Percentiles rank a stretch among this genome's conserved stretches.
phyloP scores from a whole-genome alignment of 2,113 vertebrate species.

The Camelus dromedarius region DNA sequence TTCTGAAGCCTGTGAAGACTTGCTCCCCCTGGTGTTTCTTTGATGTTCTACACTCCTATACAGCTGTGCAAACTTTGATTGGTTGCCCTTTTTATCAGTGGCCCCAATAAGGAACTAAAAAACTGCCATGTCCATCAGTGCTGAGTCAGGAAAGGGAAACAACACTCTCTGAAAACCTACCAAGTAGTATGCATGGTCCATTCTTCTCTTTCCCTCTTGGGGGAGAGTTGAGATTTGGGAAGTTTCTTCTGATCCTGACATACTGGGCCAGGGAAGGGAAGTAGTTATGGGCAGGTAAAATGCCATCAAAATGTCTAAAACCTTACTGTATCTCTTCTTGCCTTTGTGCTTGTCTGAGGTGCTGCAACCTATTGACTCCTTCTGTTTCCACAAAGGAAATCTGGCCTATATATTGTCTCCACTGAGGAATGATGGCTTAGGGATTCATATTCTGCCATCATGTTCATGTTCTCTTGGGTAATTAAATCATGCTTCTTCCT shows the following conservation, averaged over 20 bases:
- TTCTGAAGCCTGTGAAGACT: neutral
- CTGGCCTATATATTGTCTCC: too few relatives aligned
- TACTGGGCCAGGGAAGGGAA: fast-evolving
- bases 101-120: neutral
- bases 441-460: neutral
- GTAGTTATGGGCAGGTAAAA: neutral
- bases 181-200: neutral
- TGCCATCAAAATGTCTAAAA: neutral
- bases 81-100: neutral
- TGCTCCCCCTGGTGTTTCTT: neutral
- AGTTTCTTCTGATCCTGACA: neutral
- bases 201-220: neutral
- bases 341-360: neutral
- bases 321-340: neutral
- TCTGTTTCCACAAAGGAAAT: neutral
- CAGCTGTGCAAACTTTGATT: neutral
- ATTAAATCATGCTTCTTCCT: neutral
- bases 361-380: neutral
- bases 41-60: neutral
- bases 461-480: neutral
- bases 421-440: neutral
- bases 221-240: neutral
- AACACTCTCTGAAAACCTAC: neutral
- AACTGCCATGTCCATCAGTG: neutral
- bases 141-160: neutral